Percentiles rank a stretch among this genome's conserved stretches.
These are phyloP conservation scores for Anser brachyrhynchus DNA, from an alignment of 2,113 vertebrate genomes.

Conservation along the genomic window DNA sequence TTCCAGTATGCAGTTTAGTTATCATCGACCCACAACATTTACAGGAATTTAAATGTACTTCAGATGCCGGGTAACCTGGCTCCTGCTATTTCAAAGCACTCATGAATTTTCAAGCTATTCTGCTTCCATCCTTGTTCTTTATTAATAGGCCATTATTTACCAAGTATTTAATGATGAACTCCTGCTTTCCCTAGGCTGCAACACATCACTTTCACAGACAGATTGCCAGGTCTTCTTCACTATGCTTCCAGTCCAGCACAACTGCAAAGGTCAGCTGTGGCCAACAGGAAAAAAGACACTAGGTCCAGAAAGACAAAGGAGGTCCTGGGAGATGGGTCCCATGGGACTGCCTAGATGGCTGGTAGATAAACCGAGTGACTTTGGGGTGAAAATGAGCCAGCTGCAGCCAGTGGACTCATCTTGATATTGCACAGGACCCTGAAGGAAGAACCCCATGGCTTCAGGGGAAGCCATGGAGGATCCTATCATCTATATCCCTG, in stretches of 20 bases:
- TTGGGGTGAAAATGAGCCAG: not conserved
- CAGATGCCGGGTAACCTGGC: not conserved
- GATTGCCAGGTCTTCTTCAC: not conserved
- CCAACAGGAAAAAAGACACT: not conserved
- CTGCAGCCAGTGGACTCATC: not conserved
- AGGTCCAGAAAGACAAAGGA: not conserved
- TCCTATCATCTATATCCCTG: not conserved
- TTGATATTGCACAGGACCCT: not conserved
- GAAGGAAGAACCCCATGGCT: not conserved
- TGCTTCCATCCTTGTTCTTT: not conserved
- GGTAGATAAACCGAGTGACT: not conserved
- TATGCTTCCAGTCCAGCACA: not conserved
- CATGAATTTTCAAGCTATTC: not conserved
- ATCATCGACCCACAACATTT: conserved; percentile 7
- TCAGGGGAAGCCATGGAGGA: not conserved
- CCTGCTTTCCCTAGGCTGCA: not conserved
- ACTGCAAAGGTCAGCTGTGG: not conserved
- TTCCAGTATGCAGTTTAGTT: not conserved
- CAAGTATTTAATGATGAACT: not conserved
- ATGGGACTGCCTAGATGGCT: not conserved
- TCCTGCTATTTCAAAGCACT: not conserved
- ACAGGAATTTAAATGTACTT: not conserved
- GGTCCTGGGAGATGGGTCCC: not conserved
- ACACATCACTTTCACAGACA: not conserved
- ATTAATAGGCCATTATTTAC: not conserved